phyloP scores from a whole-genome alignment of 1,140 invertebrate species.

The Camponotus floridanus region DNA sequence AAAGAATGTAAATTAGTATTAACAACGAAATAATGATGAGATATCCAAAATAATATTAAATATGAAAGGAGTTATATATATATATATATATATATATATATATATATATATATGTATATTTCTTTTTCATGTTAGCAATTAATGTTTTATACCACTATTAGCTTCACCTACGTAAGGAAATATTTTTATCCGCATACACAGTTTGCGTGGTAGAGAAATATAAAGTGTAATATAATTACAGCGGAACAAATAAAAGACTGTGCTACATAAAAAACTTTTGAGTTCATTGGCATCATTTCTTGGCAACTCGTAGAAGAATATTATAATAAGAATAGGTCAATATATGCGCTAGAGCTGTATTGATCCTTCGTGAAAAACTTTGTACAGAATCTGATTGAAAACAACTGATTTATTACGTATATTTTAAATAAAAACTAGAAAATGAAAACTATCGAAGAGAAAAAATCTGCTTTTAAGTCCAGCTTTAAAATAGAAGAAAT shows the following conservation, averaged over 20 bases:
- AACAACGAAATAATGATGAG: background rate
- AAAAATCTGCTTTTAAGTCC: background rate
- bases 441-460: background rate
- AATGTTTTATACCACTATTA: too few species aligned
- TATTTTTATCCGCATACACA: background rate
- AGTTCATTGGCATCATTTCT: conserved; percentile 58
- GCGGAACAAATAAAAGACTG: conserved; percentile 21
- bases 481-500: background rate
- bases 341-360: conserved; percentile 25
- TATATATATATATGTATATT: too few species aligned
- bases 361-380: conserved; percentile 25
- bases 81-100: background rate
- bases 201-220: background rate
- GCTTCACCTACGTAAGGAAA: too few species aligned
- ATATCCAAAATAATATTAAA: background rate
- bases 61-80: background rate
- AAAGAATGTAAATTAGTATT: background rate
- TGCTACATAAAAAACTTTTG: background rate
- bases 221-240: conserved; percentile 2
- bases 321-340: conserved; percentile 29
- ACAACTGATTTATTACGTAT: conserved; percentile 26
- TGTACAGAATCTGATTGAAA: background rate
- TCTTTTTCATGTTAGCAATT: background rate
- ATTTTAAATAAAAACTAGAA: background rate
- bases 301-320: conserved; percentile 37